Conservation (phyloP, 2,797 vertebrate genomes). For the Myiotriccus ornatus region DNA sequence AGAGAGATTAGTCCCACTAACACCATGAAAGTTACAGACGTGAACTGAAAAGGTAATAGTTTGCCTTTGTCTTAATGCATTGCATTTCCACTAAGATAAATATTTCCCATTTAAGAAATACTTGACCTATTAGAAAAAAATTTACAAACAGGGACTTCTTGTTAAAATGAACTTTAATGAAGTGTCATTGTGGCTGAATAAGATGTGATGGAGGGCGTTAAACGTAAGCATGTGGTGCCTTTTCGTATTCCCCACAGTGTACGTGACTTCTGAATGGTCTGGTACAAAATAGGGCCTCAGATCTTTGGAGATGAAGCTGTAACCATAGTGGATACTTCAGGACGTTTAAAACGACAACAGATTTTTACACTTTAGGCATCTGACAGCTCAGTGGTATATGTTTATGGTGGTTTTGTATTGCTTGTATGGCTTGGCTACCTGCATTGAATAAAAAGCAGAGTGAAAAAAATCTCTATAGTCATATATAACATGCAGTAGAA, state of each 20-base stretch:
- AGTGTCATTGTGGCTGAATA: neutral
- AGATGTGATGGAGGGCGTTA: neutral
- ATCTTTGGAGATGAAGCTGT: neutral
- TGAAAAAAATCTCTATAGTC: neutral
- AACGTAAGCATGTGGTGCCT: neutral
- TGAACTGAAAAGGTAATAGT: neutral
- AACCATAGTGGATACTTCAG: neutral
- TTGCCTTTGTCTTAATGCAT: neutral
- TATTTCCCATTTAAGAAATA: neutral
- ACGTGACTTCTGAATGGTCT: neutral
- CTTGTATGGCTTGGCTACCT: neutral
- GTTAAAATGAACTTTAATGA: neutral
- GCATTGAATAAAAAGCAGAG: neutral
- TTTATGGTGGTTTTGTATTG: fast-evolving
- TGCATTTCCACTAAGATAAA: neutral
- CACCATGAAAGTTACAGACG: neutral
- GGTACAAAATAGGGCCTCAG: neutral
- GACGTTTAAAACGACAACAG: neutral
- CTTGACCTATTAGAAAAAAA: neutral
- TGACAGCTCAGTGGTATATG: fast-evolving
- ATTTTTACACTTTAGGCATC: neutral
- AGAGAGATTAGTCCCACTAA: neutral
- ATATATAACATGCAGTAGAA: neutral
- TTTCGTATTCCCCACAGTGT: fast-evolving
- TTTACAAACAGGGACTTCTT: neutral